Evolutionary conservation across 64 coral and sea anemone genomes (phyloP).

Genomic region (Hydrozoanthus tunicans): DNA sequence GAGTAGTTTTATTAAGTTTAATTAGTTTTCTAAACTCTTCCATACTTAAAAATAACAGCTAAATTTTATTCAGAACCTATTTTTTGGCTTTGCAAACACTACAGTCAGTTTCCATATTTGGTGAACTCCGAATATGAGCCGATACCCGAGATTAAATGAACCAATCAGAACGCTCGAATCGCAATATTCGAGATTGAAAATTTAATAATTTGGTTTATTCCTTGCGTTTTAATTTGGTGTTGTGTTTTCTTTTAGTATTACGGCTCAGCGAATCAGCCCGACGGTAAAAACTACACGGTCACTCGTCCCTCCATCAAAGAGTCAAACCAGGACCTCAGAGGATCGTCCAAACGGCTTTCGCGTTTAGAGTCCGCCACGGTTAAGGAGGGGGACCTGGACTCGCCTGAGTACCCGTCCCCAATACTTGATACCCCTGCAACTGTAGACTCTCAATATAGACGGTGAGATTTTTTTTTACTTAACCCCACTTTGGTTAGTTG

Average conservation of each 20-base stretch:
- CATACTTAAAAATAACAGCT: no score
- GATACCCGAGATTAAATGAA: no score
- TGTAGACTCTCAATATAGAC: constrained; percentile 70
- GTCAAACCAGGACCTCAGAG: constrained; percentile 76
- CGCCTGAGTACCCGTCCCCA: constrained; percentile 68
- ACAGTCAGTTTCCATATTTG: no score
- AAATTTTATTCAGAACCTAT: no score
- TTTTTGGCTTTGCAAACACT: no score
- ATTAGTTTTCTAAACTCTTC: no score
- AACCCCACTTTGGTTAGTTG: no score
- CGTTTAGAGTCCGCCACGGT: constrained; percentile 67
- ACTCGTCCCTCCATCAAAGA: constrained; percentile 88
- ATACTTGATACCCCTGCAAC: constrained; percentile 72
- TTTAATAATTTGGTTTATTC: neutral
- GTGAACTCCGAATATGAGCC: neutral
- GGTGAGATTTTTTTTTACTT: constrained; percentile 34
- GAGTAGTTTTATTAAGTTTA: no score
- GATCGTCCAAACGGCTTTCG: constrained; percentile 88
- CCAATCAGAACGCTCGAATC: no score
- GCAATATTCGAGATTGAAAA: no score
- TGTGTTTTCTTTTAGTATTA: constrained; percentile 64
- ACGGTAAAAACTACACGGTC: constrained; percentile 87
- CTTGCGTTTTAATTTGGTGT: neutral
- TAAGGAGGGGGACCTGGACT: constrained; percentile 58
- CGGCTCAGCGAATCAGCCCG: constrained; percentile 69